Percentiles rank a stretch among this genome's conserved stretches.
phyloP scores from a whole-genome alignment of 2,888 invertebrate genomes.

The Oscheius sp. region DNA sequence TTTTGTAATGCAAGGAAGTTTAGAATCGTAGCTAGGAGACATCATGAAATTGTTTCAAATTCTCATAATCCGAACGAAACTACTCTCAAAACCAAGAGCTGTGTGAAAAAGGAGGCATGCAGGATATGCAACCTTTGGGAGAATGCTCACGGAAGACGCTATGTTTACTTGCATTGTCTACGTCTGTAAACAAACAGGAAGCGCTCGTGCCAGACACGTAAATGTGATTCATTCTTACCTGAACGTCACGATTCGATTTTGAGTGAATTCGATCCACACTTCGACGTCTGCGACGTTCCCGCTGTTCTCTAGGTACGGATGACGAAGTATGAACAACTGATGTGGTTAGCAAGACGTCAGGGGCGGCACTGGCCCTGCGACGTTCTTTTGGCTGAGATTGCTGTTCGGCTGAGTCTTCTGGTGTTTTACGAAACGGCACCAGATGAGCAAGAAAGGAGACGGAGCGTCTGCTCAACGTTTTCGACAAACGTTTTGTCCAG shows the following conservation, averaged over 20 bases:
- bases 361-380: constrained; percentile 34
- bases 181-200: constrained; percentile 26
- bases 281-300: constrained; percentile 34
- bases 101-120: too few relatives aligned
- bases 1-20: too few relatives aligned
- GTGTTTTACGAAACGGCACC: constrained; percentile 36
- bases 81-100: too few relatives aligned
- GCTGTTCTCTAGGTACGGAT: constrained; percentile 20
- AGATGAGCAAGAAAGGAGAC: constrained; percentile 38
- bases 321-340: constrained; percentile 27
- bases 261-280: constrained; percentile 35
- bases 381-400: constrained; percentile 23
- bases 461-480: constrained; percentile 34
- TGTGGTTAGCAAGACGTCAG: constrained; percentile 31
- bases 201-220: background rate
- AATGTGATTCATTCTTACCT: constrained; percentile 8
- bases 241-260: constrained; percentile 23
- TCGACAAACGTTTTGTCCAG: constrained; percentile 41
- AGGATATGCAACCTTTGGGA: too few relatives aligned
- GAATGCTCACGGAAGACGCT: too few relatives aligned
- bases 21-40: too few relatives aligned
- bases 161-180: constrained; percentile 10
- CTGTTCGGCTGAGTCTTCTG: constrained; percentile 19
- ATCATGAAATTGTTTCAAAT: too few relatives aligned
- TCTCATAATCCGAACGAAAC: too few relatives aligned